A percentile compares a stretch with the other conserved stretches of the same genome.
Conservation (phyloP, 2,888 invertebrate genomes). For the Parnassius mnemosyne region DNA sequence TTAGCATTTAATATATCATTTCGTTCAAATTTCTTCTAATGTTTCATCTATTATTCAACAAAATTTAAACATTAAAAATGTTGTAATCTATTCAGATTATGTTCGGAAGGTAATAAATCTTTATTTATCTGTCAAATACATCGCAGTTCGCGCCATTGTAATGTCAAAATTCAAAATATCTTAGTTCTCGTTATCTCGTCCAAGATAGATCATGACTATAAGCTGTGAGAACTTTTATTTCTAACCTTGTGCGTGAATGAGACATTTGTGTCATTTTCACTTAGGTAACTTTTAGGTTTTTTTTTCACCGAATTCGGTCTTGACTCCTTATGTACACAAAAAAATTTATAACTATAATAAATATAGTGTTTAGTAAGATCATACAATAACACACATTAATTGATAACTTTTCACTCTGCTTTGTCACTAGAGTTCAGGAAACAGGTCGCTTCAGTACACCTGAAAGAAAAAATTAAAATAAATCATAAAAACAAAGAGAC, state of each 20-base stretch:
- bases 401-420: conserved; percentile 47
- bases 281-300: conserved; percentile 43
- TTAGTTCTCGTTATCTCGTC: not conserved
- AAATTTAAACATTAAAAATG: not conserved
- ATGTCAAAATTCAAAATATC: not conserved
- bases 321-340: conserved; percentile 50
- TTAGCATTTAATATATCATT: too few relatives aligned
- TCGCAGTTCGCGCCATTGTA: conserved; percentile 1
- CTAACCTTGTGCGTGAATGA: conserved; percentile 18
- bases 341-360: conserved; percentile 49
- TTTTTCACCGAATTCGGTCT: conserved; percentile 39
- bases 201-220: not conserved
- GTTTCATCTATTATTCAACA: too few relatives aligned
- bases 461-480: conserved; percentile 21
- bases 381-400: conserved; percentile 39
- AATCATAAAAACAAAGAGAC: too few relatives aligned
- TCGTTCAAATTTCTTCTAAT: too few relatives aligned
- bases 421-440: conserved; percentile 48
- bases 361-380: conserved; percentile 58
- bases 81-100: not conserved
- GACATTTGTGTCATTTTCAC: conserved; percentile 18
- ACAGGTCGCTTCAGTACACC: conserved; percentile 18
- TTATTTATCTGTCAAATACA: not conserved
- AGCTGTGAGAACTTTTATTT: not conserved
- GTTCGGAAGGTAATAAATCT: not conserved